Conservation (phyloP, 2,888 invertebrate genomes). For the Mechanitis mazaeus region DNA sequence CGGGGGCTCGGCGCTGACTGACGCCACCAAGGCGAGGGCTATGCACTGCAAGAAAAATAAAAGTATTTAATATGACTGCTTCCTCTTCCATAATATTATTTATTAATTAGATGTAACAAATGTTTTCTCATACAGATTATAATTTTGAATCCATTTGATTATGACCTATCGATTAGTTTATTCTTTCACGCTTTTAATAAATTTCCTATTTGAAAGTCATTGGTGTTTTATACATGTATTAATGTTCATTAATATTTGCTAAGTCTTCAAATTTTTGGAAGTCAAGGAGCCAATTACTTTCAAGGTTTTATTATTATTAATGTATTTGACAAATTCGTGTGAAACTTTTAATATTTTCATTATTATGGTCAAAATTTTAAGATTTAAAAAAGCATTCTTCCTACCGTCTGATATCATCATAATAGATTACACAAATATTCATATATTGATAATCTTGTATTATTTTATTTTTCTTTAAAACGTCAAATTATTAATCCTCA, state of each 20-base stretch:
- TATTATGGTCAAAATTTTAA: background rate
- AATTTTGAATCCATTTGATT: background rate
- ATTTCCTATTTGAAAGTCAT: slow-evolving; percentile 2
- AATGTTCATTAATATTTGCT: slow-evolving; percentile 19
- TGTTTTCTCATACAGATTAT: background rate
- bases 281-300: slow-evolving; percentile 17
- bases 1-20: slow-evolving; percentile 85
- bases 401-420: too few species aligned
- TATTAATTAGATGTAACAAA: background rate
- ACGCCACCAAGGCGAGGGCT: slow-evolving; percentile 87
- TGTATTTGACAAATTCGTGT: background rate
- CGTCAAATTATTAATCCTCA: too few species aligned
- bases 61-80: slow-evolving; percentile 2
- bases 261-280: slow-evolving; percentile 15
- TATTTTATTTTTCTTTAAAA: too few species aligned
- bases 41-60: slow-evolving; percentile 80
- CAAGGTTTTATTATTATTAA: slow-evolving; percentile 16
- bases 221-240: slow-evolving; percentile 10
- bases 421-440: too few species aligned
- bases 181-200: background rate
- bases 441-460: too few species aligned
- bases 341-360: background rate
- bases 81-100: too few species aligned
- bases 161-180: background rate
- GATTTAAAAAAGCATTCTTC: too few species aligned